Percentiles rank a stretch among this genome's conserved stretches.
Conservation (phyloP, 2,888 invertebrate genomes). For the Kryphioiulus occultus region DNA sequence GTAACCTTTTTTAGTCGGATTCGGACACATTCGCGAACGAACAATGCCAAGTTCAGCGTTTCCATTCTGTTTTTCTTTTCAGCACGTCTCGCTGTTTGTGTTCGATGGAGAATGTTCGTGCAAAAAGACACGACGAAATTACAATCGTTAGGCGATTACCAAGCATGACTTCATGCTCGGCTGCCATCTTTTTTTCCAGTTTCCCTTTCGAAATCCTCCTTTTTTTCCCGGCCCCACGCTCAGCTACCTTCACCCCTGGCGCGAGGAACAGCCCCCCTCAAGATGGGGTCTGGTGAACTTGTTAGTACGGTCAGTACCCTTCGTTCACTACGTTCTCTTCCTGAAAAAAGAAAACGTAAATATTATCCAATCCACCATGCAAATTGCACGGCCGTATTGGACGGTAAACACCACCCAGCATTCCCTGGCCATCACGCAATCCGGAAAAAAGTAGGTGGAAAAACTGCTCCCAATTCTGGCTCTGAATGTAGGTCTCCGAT, state of each 20-base stretch:
- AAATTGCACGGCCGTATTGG: not conserved
- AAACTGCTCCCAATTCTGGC: not conserved
- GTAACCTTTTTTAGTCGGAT: not conserved
- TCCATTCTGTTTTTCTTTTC: not conserved
- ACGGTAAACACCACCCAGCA: no score
- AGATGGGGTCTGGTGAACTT: not conserved
- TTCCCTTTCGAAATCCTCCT: not conserved
- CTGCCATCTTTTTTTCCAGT: not conserved
- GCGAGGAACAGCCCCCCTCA: not conserved
- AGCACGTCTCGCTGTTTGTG: not conserved
- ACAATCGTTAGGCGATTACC: not conserved
- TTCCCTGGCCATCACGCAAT: not conserved
- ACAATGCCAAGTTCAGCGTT: not conserved
- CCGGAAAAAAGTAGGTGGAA: not conserved
- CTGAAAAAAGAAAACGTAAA: not conserved
- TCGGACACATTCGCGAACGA: not conserved
- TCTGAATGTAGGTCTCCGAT: not conserved
- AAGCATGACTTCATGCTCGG: slow-evolving; percentile 9
- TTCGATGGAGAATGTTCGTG: not conserved
- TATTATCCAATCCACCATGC: not conserved
- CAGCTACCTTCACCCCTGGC: not conserved
- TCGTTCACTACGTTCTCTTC: not conserved
- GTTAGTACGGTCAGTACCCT: slow-evolving; percentile 17
- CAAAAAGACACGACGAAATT: slow-evolving; percentile 16
- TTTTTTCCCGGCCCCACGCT: not conserved